A percentile compares a stretch with the other conserved stretches of the same genome.
phyloP scores from a whole-genome alignment of 2,113 vertebrate genomes.

The Scortum barcoo region DNA sequence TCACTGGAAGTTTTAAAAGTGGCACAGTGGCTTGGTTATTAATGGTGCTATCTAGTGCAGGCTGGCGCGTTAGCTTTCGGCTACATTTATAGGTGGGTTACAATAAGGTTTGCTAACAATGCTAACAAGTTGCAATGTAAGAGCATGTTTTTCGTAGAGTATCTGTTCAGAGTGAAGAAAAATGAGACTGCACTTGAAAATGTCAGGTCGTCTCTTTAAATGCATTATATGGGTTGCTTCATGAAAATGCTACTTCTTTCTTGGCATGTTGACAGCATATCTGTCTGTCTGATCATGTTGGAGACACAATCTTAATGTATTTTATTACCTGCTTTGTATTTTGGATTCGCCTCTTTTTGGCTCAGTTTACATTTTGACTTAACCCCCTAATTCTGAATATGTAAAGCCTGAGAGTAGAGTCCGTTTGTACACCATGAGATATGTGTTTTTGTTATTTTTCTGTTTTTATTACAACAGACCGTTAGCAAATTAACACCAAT shows the following conservation, averaged over 20 bases:
- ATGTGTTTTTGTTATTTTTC: neutral
- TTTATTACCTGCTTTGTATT: neutral
- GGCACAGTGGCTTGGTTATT: constrained; percentile 21
- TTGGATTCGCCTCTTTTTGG: neutral
- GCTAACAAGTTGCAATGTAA: constrained; percentile 14
- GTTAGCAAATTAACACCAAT: neutral
- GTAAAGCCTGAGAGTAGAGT: constrained; percentile 4
- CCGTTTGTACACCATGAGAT: neutral
- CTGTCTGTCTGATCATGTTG: constrained; percentile 9
- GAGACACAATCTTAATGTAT: constrained; percentile 20
- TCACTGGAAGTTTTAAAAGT: constrained; percentile 12
- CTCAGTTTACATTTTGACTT: constrained; percentile 19
- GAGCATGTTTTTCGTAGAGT: neutral
- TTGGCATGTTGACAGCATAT: neutral
- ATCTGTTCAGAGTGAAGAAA: neutral
- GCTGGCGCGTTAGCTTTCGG: constrained; percentile 1
- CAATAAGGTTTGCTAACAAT: neutral
- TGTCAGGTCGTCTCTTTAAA: neutral
- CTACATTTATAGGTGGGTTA: neutral
- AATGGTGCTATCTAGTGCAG: constrained; percentile 24
- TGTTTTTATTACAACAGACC: neutral
- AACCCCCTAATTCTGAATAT: neutral
- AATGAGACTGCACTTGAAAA: neutral
- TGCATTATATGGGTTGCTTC: neutral
- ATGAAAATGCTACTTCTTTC: neutral